phyloP scores from a whole-genome alignment of 92 coral and sea anemone species.

The Bergia puertoricense region DNA sequence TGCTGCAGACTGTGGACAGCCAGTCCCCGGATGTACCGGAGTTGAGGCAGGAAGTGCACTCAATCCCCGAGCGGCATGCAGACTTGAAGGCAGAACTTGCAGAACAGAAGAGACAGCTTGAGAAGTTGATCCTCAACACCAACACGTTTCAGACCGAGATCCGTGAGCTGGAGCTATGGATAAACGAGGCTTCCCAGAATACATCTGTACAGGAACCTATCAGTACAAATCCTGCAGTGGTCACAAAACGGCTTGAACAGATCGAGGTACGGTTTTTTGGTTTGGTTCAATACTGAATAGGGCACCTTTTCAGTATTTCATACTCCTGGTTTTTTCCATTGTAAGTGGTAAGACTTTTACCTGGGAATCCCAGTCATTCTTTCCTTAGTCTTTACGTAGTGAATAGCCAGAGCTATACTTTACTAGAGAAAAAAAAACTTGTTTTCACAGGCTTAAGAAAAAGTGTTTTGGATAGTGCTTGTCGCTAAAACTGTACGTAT shows the following conservation, averaged over 20 bases:
- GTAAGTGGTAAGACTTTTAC: too few relatives aligned
- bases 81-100: constrained; percentile 66
- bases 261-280: constrained; percentile 67
- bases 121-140: constrained; percentile 59
- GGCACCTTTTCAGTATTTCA: not conserved
- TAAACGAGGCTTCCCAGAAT: constrained; percentile 72
- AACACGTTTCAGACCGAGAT: constrained; percentile 63
- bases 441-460: too few relatives aligned
- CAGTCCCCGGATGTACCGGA: constrained; percentile 75
- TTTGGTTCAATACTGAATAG: not conserved
- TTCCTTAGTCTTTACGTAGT: too few relatives aligned
- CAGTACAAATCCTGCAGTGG: constrained; percentile 82
- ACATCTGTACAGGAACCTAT: constrained; percentile 78
- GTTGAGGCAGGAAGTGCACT: constrained; percentile 77
- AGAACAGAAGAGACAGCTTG: constrained; percentile 71
- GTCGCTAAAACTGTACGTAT: too few relatives aligned
- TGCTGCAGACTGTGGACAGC: constrained; percentile 71
- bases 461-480: too few relatives aligned
- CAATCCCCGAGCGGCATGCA: constrained; percentile 62
- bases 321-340: not conserved
- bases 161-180: constrained; percentile 78
- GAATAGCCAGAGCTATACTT: too few relatives aligned
- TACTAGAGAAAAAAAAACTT: too few relatives aligned
- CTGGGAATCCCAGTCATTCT: too few relatives aligned
- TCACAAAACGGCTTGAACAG: constrained; percentile 81